Evolutionary conservation across 2,113 vertebrate species (phyloP).

Genomic region (Tenrec ecaudatus): DNA sequence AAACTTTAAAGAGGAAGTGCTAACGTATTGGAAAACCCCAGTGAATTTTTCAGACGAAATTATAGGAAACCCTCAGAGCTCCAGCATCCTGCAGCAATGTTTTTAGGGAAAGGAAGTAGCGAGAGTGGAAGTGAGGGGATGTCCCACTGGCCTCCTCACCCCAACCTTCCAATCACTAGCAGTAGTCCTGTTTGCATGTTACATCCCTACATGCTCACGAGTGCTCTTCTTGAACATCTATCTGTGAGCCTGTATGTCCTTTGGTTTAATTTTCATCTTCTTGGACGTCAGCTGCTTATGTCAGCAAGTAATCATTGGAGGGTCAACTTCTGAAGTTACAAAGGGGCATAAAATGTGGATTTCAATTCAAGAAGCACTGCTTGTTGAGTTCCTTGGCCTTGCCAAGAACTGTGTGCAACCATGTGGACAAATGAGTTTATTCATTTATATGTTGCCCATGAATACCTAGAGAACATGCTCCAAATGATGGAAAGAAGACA

Average conservation of each 20-base stretch:
- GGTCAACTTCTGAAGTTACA: neutral
- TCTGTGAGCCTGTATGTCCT: neutral
- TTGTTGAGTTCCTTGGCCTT: neutral
- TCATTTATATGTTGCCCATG: no score
- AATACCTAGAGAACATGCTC: no score
- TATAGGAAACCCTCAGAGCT: slow-evolving; percentile 67
- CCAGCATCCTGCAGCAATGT: slow-evolving; percentile 55
- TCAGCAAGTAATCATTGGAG: neutral
- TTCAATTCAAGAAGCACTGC: neutral
- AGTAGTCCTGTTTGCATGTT: neutral
- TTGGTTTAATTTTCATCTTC: neutral
- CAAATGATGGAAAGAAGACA: no score
- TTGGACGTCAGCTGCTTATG: neutral
- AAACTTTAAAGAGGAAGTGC: slow-evolving; percentile 72
- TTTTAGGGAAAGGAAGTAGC: slow-evolving; percentile 40
- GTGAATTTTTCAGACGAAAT: slow-evolving; percentile 69
- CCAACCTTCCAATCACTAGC: neutral
- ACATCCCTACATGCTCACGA: neutral
- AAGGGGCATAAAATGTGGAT: neutral
- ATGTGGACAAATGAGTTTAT: neutral
- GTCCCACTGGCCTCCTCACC: neutral
- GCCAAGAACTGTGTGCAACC: neutral
- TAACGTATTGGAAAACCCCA: slow-evolving; percentile 69
- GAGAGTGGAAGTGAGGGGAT: slow-evolving; percentile 39
- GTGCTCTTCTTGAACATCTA: neutral